Evolutionary conservation across 1,140 invertebrate genomes (phyloP), one percentile per base, ranked within the genome.

Genomic region (Drosophila ambigua): DNA sequence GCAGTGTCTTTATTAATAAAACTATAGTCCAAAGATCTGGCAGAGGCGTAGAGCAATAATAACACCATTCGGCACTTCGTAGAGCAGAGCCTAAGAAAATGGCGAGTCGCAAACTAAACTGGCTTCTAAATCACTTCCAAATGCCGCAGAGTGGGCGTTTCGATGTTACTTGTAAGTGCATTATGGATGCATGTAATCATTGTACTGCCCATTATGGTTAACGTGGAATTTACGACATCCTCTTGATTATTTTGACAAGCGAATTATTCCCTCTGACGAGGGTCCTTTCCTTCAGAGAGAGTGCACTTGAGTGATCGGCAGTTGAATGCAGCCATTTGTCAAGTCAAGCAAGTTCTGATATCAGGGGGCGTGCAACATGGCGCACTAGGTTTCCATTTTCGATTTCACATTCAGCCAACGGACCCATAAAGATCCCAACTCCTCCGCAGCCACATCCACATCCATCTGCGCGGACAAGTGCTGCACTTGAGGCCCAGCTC

Each of bases 211-310:
- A 63, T 62, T 65, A 67, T 79, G 46, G 61, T 87, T 81, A 65
- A 41, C 48, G 24, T 35, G 11, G 39, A 77, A 83, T 79, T 87
- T 88, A 87, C 39, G 83, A 88, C 83, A 88, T 87, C 82, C 80
- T 51, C 44, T 62, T 46, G 60, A 82, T 67, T 79, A 71, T 88
- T 87, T 88, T 88, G 83, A 87, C 78, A 88, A 61, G 26, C 41
- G 41, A 66, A 82, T 66, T 68, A 69, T 77, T 24, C 26, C n/a
- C 57, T 15, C 11, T 77, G 62, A 85, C 53, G 67, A 81, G 65
- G 82, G 71, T 16, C 16, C 16, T 16, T 0, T 75, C 71, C 78
- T 71, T 67, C 13, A 7, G 49, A 64, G 43, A 24, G n/a, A 49
- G 43, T 67, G 63, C 51, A 81, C 83, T 87, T 79, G 75, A 81